Evolutionary conservation across 2,113 vertebrate species (phyloP), one percentile per base, ranked within the genome.

Genomic region (Clarias batrachus): DNA sequence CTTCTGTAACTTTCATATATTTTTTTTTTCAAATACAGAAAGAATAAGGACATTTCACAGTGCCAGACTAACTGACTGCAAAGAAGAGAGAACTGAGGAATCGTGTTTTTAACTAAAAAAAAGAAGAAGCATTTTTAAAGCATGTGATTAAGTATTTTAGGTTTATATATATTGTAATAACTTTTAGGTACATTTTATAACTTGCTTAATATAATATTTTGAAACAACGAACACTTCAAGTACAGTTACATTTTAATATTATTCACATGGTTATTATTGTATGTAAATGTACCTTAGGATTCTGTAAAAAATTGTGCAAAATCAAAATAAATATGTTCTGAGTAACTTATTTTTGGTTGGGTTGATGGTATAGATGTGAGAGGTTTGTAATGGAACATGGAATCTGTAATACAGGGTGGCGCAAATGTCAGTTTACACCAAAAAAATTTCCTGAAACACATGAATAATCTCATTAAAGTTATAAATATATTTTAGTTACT

Each of bases 1-100:
- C 21, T n/a, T 74, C 14, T n/a, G 2, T 76, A n/a, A 0, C 4
- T n/a, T 54, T 54, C 0, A 76, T n/a, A 54, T 54, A 52, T 0
- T 12, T n/a, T 27, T 54, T 74, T 48, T 56, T 85, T 78, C 27
- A 85, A 52, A 85, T n/a, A 63, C 66, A 73, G 66, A 33, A 68
- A 27, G 3, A 23, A 2, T 41, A 25, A 84, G 33, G 33, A 84
- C 2, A 3, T 68, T 82, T 56, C 7, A 77, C 16, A 60, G 1
- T 37, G 62, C 76, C 52, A 37, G 14, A 23, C 14, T 54, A 68
- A 56, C 16, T 60, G 73, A 81, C 30, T 54, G 70, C 2, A 76
- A 27, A 48, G 48, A 62, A 87, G 73, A 76, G 23, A n/a, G 73
- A 74, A 74, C 10, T 54, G 25, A 23, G n/a, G 52, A 79, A 59